A percentile compares a stretch with the other conserved stretches of the same genome.
phyloP scores from a whole-genome alignment of 2,888 invertebrate genomes.

The Volucella zonaria region DNA sequence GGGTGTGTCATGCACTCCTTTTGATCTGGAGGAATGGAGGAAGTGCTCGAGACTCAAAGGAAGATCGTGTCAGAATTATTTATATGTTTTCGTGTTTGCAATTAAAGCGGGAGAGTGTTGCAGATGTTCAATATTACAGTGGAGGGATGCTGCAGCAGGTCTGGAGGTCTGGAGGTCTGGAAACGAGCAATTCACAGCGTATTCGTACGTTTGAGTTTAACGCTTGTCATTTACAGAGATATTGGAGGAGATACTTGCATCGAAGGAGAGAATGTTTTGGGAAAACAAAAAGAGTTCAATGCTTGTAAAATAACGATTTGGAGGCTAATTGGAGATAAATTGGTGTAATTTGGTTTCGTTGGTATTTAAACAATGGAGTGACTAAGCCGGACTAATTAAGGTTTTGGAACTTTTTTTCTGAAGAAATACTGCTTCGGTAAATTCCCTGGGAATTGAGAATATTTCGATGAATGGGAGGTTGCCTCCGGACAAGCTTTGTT shows the following conservation, averaged over 20 bases:
- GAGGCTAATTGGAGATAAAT: conserved; percentile 65
- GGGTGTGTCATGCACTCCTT: conserved; percentile 70
- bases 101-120: conserved; percentile 61
- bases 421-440: conserved; percentile 31
- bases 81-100: conserved; percentile 71
- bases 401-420: neutral
- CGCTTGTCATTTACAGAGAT: conserved; percentile 36
- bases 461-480: too few species aligned
- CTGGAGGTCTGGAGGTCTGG: conserved; percentile 13
- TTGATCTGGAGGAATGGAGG: conserved; percentile 72
- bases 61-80: conserved; percentile 74
- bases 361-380: conserved; percentile 48
- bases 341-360: conserved; percentile 45
- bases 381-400: conserved; percentile 53
- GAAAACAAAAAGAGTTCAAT: conserved; percentile 33
- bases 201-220: neutral
- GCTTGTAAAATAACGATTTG: conserved; percentile 67
- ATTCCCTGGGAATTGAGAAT: conserved; percentile 7
- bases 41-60: conserved; percentile 72
- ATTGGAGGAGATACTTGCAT: conserved; percentile 41
- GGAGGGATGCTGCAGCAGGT: conserved; percentile 30
- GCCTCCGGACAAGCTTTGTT: too few species aligned
- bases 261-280: conserved; percentile 7
- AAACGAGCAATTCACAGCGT: conserved; percentile 3
- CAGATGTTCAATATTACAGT: conserved; percentile 57